Percentiles rank a stretch among this genome's conserved stretches.
These are phyloP conservation scores for Thalassoma bifasciatum DNA, from an alignment of 2,113 vertebrate genomes.

Conservation along the genomic window DNA sequence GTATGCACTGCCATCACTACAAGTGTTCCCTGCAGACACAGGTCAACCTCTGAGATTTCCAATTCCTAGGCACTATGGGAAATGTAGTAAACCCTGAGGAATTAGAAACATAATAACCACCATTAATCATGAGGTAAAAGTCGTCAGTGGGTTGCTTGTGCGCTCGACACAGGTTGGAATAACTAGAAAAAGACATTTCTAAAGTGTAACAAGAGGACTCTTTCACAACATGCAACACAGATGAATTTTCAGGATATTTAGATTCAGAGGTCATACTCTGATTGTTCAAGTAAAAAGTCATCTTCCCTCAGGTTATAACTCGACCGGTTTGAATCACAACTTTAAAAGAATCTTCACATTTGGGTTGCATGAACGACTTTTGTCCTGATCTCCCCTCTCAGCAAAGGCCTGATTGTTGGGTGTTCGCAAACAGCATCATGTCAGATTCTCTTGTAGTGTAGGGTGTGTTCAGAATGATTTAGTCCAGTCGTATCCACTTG, in stretches of 20 bases:
- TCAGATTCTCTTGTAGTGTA: no score
- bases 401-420: no score
- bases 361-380: no score
- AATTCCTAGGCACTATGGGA: conserved; percentile 24
- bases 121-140: conserved; percentile 54
- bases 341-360: no score
- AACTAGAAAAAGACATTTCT: not conserved
- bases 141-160: conserved; percentile 10
- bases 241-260: not conserved
- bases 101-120: conserved; percentile 38
- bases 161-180: not conserved
- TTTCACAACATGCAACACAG: not conserved
- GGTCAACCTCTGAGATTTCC: conserved; percentile 37
- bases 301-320: no score
- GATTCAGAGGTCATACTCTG: not conserved
- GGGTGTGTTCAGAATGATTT: no score
- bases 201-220: not conserved
- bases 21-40: conserved; percentile 40
- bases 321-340: no score
- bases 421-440: no score
- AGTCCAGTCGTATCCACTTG: no score
- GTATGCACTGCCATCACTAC: conserved; percentile 6
- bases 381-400: no score
- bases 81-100: conserved; percentile 29
- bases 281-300: not conserved